Percentiles rank a stretch among this genome's conserved stretches.
Evolutionary conservation across 2,113 vertebrate genomes (phyloP).

Genomic region (Synchiropus splendidus): DNA sequence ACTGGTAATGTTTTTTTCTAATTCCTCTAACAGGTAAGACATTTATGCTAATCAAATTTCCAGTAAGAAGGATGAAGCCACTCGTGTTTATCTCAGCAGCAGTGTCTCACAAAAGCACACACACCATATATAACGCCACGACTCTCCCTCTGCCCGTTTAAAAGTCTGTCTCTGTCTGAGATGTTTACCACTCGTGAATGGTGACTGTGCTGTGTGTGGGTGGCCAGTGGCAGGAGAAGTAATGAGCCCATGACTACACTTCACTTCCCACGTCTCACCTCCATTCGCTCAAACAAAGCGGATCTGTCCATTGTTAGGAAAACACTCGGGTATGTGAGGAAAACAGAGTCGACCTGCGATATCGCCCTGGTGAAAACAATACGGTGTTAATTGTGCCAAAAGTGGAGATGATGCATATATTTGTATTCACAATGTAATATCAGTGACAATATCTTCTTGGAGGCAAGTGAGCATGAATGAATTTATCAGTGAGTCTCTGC

Average conservation of each 20-base stretch:
- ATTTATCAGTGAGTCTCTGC: too few relatives aligned
- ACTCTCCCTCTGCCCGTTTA: not conserved
- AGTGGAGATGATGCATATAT: too few relatives aligned
- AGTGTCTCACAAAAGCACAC: too few relatives aligned
- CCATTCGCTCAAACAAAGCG: slow-evolving; percentile 10
- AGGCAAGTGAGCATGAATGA: too few relatives aligned
- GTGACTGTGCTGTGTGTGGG: slow-evolving; percentile 6
- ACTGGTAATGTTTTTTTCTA: too few relatives aligned
- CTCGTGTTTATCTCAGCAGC: too few relatives aligned
- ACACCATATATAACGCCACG: too few relatives aligned
- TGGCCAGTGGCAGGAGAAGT: slow-evolving; percentile 8
- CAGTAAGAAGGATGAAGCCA: too few relatives aligned
- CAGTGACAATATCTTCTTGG: too few relatives aligned
- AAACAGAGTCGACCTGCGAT: slow-evolving; percentile 13
- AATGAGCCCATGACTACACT: slow-evolving; percentile 5
- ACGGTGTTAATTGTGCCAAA: slow-evolving; percentile 18
- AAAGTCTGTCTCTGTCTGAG: not conserved
- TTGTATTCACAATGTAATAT: too few relatives aligned
- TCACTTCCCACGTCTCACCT: slow-evolving; percentile 17
- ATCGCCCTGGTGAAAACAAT: slow-evolving; percentile 13
- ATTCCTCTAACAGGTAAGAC: too few relatives aligned
- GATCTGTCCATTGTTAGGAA: slow-evolving; percentile 2
- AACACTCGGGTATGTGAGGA: slow-evolving; percentile 8
- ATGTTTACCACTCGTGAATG: slow-evolving; percentile 5
- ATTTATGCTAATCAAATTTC: too few relatives aligned